Evolutionary conservation across 2,797 vertebrate species (phyloP).

Genomic region (Australoheros facetus): DNA sequence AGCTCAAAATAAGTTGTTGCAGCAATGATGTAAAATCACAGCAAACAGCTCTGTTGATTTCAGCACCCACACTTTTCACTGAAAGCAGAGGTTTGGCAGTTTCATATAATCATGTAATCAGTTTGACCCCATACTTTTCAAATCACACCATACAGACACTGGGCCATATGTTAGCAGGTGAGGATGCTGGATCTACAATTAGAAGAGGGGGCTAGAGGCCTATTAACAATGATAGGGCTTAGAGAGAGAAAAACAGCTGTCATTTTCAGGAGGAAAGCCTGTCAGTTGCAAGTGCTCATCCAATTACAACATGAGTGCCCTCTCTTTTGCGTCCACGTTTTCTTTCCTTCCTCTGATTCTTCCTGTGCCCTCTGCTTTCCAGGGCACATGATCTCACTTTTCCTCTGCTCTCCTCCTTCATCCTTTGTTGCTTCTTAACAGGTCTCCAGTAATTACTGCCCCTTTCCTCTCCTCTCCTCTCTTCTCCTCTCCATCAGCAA

Average conservation of each 20-base stretch:
- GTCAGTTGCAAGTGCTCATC: conserved; percentile 63
- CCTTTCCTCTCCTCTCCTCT: conserved; percentile 1
- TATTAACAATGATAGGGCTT: conserved; percentile 52
- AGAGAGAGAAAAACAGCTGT: conserved; percentile 50
- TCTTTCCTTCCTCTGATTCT: conserved; percentile 29
- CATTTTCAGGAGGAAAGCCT: conserved; percentile 63
- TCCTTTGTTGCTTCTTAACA: conserved; percentile 21
- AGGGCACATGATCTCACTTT: conserved; percentile 51
- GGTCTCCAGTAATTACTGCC: conserved; percentile 22
- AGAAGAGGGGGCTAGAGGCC: conserved; percentile 32
- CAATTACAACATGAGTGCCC: conserved; percentile 67
- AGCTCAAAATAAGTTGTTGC: neutral
- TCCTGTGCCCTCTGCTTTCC: conserved; percentile 26
- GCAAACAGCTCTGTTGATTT: neutral
- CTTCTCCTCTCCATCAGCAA: neutral
- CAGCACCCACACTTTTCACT: neutral
- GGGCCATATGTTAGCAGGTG: conserved; percentile 28
- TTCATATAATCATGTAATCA: conserved; percentile 13
- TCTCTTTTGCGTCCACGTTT: conserved; percentile 19
- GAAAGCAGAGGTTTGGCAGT: neutral
- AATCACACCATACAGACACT: neutral
- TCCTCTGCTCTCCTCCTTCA: conserved; percentile 19
- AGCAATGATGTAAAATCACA: neutral
- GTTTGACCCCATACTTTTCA: conserved; percentile 23
- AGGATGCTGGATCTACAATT: conserved; percentile 43